Evolutionary conservation across 1,140 invertebrate species (phyloP).

Genomic region (Nephotettix cincticeps): DNA sequence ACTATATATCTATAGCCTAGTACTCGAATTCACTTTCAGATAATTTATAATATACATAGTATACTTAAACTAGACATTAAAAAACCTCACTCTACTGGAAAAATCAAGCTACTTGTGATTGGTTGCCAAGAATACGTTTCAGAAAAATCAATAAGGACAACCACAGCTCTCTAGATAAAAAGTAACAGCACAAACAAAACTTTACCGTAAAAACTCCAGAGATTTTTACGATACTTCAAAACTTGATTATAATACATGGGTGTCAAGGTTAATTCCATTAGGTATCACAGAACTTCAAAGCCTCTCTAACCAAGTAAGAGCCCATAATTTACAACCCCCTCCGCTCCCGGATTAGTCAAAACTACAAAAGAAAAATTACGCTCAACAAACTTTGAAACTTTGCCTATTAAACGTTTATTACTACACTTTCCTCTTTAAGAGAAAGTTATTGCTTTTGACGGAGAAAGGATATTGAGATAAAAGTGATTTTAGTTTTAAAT

Average conservation of each 20-base stretch:
- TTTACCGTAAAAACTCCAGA: slow-evolving; percentile 4
- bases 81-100: slow-evolving; percentile 38
- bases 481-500: too few species aligned
- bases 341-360: not conserved
- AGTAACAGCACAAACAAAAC: slow-evolving; percentile 20
- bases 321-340: slow-evolving; percentile 7
- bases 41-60: slow-evolving; percentile 29
- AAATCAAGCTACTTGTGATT: slow-evolving; percentile 38
- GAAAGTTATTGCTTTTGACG: too few species aligned
- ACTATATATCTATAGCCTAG: slow-evolving; percentile 24
- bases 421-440: not conserved
- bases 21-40: slow-evolving; percentile 13
- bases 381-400: slow-evolving; percentile 22
- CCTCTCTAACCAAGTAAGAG: not conserved
- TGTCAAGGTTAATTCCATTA: too few species aligned
- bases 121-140: slow-evolving; percentile 35
- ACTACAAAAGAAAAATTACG: slow-evolving; percentile 21
- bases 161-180: slow-evolving; percentile 39
- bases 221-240: slow-evolving; percentile 11
- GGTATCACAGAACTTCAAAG: too few species aligned
- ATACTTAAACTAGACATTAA: slow-evolving; percentile 32
- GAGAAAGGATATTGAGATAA: too few species aligned
- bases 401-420: slow-evolving; percentile 21
- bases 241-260: slow-evolving; percentile 2
- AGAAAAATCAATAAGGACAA: slow-evolving; percentile 39